Percentiles rank a stretch among this genome's conserved stretches.
phyloP scores from a whole-genome alignment of 1,140 invertebrate species.

The Theocolax elegans region DNA sequence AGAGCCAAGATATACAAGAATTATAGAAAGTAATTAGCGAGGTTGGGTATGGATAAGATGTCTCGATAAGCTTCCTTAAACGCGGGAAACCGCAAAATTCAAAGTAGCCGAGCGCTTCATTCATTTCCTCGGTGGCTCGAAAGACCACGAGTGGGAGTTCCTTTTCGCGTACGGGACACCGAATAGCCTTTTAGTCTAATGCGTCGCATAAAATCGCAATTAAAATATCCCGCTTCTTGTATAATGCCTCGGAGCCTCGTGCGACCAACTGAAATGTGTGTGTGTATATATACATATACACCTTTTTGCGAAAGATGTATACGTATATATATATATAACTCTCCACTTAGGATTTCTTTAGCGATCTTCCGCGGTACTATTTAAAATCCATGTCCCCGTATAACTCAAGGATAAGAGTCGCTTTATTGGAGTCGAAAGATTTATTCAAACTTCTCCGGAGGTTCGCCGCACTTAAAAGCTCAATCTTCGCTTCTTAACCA shows the following conservation, averaged over 20 bases:
- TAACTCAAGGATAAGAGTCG: slow-evolving; percentile 36
- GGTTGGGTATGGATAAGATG: slow-evolving; percentile 31
- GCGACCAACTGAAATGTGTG: too few relatives aligned
- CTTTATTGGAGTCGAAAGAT: slow-evolving; percentile 51
- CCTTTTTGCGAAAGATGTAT: too few relatives aligned
- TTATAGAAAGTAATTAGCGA: slow-evolving; percentile 41
- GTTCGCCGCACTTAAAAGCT: too few relatives aligned
- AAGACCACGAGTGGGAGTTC: slow-evolving; percentile 3
- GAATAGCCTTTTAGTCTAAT: slow-evolving; percentile 57
- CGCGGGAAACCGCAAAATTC: slow-evolving; percentile 29
- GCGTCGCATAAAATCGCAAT: slow-evolving; percentile 54
- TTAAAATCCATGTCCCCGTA: slow-evolving; percentile 50
- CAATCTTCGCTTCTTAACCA: too few relatives aligned
- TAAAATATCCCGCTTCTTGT: slow-evolving; percentile 41
- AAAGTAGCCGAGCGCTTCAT: slow-evolving; percentile 29
- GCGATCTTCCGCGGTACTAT: slow-evolving; percentile 13
- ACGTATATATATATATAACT: too few relatives aligned
- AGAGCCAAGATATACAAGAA: slow-evolving; percentile 26
- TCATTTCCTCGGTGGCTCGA: slow-evolving; percentile 15
- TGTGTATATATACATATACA: too few relatives aligned
- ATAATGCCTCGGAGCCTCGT: slow-evolving; percentile 7
- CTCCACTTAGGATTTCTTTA: not conserved
- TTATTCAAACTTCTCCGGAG: slow-evolving; percentile 43
- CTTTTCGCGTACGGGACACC: slow-evolving; percentile 16
- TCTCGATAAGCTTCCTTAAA: slow-evolving; percentile 37